Evolutionary conservation across 2,888 invertebrate species (phyloP), one percentile per base, ranked within the genome.

Genomic region (Agrilus biguttatus): DNA sequence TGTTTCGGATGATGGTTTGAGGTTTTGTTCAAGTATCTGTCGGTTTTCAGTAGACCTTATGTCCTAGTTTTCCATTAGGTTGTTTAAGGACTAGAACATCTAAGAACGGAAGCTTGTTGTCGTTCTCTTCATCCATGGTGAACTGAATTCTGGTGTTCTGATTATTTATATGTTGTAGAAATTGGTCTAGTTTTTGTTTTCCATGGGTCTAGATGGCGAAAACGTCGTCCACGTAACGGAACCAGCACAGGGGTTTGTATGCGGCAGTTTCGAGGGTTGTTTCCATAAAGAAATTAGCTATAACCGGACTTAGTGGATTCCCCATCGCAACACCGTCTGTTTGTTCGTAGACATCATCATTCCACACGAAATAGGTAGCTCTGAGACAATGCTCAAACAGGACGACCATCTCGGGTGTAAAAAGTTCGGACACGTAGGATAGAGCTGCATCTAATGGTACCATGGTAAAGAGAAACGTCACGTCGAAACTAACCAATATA

Each of bases 161-260:
- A 14, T 17, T 17, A 36, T 36, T 36, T 17, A 38, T 13, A 21
- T 38, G 38, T 7, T 38, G 38, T 17, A 38, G 38, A 21, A 38
- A 38, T 21, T 21, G 17, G 13, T 14, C 21, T 8, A 38, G 38
- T 21, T 38, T 21, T 19, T 17, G 8, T 38, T 21, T 21, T 38
- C 14, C 38, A 21, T 38, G 21, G 13, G 14, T 14, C 38, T 28
- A 38, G 6, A 38, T 21, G 38, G 13, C 38, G 38, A 38, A 38
- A 42, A 53, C 49, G 33, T 54, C 51, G 34, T 54, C 50, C 2
- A 53, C 49, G 32, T 52, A 51, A 32, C 50, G 17, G 2, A 45
- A 42, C 34, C 42, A 52, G 17, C 37, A 19, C n/a, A 33, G 23
- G 1, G 46, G 48, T 42, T 42, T 39, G 5, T 34, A 21, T 10